These are phyloP conservation scores for Lordiphosa fenestrarum DNA, from an alignment of 2,888 invertebrate genomes.

Conservation along the genomic window DNA sequence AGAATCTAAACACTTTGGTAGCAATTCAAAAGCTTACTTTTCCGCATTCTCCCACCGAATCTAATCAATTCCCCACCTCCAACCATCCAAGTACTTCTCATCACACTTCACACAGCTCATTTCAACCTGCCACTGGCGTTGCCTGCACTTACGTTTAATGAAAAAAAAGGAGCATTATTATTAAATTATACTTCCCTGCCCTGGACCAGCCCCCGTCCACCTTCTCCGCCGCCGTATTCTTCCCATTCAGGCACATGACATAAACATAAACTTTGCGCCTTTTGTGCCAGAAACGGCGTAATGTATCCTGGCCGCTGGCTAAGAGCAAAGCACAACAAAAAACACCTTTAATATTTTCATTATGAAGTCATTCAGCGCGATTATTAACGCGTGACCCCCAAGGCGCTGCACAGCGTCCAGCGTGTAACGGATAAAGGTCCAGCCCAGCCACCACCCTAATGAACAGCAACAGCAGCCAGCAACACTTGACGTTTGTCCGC, in stretches of 20 bases:
- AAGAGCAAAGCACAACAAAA: constrained; percentile 51
- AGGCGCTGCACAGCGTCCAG: constrained; percentile 59
- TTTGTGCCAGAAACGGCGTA: constrained; percentile 55
- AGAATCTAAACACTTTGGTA: too few relatives aligned
- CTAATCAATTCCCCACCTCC: background rate
- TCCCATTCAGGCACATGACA: constrained; percentile 52
- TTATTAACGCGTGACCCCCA: constrained; percentile 75
- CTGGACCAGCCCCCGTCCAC: constrained; percentile 7
- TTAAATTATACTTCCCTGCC: constrained; percentile 57
- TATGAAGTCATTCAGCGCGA: constrained; percentile 76
- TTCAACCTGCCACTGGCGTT: constrained; percentile 26
- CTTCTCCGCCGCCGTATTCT: too few relatives aligned
- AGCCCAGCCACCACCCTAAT: constrained; percentile 48
- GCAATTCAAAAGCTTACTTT: too few relatives aligned
- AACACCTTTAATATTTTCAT: constrained; percentile 79
- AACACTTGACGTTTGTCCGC: constrained; percentile 39
- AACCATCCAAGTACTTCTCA: background rate
- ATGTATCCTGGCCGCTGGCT: constrained; percentile 62
- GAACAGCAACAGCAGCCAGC: constrained; percentile 50
- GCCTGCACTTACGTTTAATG: constrained; percentile 64
- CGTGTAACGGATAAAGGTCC: background rate
- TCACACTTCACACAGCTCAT: constrained; percentile 1
- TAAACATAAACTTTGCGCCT: constrained; percentile 73
- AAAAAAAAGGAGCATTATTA: constrained; percentile 59
- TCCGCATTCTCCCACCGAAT: too few relatives aligned